Conservation (phyloP, 2,888 invertebrate species). For the Agrotis puta region DNA sequence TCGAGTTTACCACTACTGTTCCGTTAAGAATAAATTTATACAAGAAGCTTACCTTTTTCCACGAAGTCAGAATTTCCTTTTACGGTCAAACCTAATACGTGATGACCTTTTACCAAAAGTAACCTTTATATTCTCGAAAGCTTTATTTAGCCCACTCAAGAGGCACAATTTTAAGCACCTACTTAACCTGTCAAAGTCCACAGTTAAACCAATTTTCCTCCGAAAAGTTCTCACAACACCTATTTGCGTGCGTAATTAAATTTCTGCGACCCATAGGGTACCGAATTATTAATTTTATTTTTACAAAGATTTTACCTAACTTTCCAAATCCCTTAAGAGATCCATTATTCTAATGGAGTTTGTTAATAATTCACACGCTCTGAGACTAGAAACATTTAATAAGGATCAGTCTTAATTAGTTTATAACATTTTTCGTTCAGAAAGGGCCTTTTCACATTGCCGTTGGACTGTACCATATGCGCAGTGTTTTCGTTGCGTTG, state of each 20-base stretch:
- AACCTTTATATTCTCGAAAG: not conserved
- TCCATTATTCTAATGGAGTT: constrained; percentile 57
- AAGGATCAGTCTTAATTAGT: constrained; percentile 28
- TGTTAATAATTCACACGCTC: constrained; percentile 46
- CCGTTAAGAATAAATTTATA: too few species aligned
- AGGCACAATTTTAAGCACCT: constrained; percentile 32
- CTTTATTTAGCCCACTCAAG: constrained; percentile 20
- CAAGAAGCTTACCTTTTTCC: not conserved
- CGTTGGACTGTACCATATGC: too few species aligned
- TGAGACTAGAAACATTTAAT: constrained; percentile 7
- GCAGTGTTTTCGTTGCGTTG: too few species aligned
- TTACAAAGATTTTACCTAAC: constrained; percentile 44
- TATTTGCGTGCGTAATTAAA: constrained; percentile 54
- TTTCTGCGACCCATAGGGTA: constrained; percentile 44
- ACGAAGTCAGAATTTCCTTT: not conserved
- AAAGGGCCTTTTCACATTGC: not conserved
- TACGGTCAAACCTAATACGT: not conserved
- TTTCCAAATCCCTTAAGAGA: constrained; percentile 35
- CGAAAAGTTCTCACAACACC: constrained; percentile 47
- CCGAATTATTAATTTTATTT: constrained; percentile 46
- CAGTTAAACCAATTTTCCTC: constrained; percentile 56
- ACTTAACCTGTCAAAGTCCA: constrained; percentile 43
- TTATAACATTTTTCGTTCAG: constrained; percentile 41
- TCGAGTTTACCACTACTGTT: too few species aligned
- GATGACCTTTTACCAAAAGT: too few species aligned